These are phyloP conservation scores for Aptenodytes patagonicus DNA, from an alignment of 2,113 vertebrate species.

Conservation along the genomic window DNA sequence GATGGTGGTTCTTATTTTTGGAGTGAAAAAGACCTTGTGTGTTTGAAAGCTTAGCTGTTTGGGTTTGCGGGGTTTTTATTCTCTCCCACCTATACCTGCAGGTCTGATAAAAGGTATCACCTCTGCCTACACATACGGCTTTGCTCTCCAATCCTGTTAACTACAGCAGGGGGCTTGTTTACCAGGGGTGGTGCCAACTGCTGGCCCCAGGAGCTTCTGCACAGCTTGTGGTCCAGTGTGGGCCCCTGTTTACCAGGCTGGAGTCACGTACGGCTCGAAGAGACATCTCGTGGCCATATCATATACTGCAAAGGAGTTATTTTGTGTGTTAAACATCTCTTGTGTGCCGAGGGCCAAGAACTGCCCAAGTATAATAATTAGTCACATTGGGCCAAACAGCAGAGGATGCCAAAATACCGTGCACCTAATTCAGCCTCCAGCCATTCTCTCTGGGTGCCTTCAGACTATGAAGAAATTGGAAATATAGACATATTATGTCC, in stretches of 20 bases:
- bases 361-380: accelerated
- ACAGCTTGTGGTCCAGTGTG: background rate
- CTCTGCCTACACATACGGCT: background rate
- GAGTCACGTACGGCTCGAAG: background rate
- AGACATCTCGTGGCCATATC: conserved; percentile 56
- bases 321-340: background rate
- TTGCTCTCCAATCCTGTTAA: background rate
- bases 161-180: background rate
- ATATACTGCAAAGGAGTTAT: conserved; percentile 16
- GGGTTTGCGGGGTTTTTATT: background rate
- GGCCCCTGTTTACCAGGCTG: background rate
- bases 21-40: background rate
- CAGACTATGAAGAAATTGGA: background rate
- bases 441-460: background rate
- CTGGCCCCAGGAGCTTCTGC: background rate
- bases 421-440: background rate
- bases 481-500: background rate
- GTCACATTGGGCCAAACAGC: accelerated
- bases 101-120: background rate
- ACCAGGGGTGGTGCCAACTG: background rate
- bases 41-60: background rate
- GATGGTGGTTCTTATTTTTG: background rate
- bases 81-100: background rate
- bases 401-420: background rate
- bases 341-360: background rate